Evolutionary conservation across 2,797 vertebrate genomes (phyloP).

Genomic region (Apogon talboti): DNA sequence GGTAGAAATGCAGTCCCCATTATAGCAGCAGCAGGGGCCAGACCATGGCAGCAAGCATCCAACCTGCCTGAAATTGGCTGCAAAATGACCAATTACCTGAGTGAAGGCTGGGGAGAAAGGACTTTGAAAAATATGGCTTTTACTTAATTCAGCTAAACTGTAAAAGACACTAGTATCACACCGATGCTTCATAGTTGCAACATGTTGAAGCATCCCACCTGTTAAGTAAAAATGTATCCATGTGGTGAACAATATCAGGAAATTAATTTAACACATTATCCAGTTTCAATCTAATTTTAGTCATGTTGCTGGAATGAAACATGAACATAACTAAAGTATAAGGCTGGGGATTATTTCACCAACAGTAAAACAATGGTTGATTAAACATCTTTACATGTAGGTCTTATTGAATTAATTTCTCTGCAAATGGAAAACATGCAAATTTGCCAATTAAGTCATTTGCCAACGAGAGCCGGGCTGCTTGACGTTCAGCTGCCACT

Average conservation of each 20-base stretch:
- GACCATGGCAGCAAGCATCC: constrained; percentile 82
- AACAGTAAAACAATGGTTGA: constrained; percentile 85
- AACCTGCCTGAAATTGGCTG: constrained; percentile 86
- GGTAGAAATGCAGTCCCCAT: constrained; percentile 81
- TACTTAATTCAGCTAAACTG: constrained; percentile 86
- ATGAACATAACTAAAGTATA: constrained; percentile 29
- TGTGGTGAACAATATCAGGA: constrained; percentile 60
- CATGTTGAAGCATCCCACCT: constrained; percentile 54
- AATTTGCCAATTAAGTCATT: constrained; percentile 93
- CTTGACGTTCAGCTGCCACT: constrained; percentile 94
- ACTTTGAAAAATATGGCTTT: constrained; percentile 81
- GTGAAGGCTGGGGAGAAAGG: constrained; percentile 76
- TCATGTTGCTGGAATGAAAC: constrained; percentile 24
- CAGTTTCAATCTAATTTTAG: constrained; percentile 39
- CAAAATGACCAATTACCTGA: constrained; percentile 88
- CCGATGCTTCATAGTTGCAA: constrained; percentile 47
- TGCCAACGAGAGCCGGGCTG: constrained; percentile 87
- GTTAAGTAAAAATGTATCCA: constrained; percentile 54
- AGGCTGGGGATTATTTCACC: constrained; percentile 66
- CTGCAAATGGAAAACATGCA: constrained; percentile 93
- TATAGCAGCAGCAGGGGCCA: constrained; percentile 86
- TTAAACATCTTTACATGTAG: constrained; percentile 90
- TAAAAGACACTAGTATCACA: constrained; percentile 79
- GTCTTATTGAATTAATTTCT: constrained; percentile 93
- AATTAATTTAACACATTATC: constrained; percentile 59